Conservation (phyloP, 2,113 vertebrate genomes). For the Butorides virescens region DNA sequence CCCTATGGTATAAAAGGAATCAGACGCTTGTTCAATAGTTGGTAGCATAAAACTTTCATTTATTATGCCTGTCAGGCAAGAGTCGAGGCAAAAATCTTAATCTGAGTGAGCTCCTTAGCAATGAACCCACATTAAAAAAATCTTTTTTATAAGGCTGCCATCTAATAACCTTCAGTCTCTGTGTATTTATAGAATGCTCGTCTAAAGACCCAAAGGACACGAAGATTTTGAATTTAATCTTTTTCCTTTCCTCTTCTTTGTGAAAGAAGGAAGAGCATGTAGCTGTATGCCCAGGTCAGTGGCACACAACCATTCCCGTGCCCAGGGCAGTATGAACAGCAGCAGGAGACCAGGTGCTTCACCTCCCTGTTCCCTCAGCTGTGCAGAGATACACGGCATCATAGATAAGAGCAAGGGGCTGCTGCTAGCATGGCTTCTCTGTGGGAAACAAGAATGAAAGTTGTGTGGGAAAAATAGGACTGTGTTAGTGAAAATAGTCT, state of each 20-base stretch:
- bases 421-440: fast-evolving
- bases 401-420: not conserved
- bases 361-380: not conserved
- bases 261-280: not conserved
- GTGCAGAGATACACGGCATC: not conserved
- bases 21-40: not conserved
- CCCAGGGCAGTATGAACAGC: not conserved
- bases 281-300: not conserved
- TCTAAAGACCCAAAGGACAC: not conserved
- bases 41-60: not conserved
- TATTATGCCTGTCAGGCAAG: not conserved
- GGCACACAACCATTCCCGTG: too few species aligned
- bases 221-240: not conserved
- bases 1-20: not conserved
- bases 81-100: not conserved
- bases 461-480: not conserved
- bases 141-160: not conserved
- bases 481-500: not conserved
- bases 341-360: not conserved
- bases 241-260: not conserved
- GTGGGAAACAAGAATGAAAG: not conserved
- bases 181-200: not conserved
- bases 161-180: not conserved
- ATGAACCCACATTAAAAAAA: not conserved
- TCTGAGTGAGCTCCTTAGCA: not conserved